Conservation (phyloP, 2,113 vertebrate genomes). For the Macroglossus sobrinus region DNA sequence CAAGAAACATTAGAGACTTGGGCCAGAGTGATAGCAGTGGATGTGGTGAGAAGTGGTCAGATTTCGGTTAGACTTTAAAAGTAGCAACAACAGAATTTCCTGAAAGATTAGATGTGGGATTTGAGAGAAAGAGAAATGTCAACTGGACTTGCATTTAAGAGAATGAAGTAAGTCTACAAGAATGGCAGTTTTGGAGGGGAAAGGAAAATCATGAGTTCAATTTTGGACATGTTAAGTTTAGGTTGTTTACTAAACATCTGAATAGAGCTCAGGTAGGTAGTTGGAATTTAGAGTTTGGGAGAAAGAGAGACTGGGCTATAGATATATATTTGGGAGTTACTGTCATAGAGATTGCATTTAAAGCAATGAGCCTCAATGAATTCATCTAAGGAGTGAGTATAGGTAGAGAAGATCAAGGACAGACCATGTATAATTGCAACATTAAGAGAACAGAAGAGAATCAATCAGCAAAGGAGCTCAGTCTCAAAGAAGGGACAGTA, state of each 20-base stretch:
- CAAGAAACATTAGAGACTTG: neutral
- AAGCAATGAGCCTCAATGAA: neutral
- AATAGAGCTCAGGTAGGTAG: neutral
- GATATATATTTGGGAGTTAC: neutral
- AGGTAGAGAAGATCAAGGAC: neutral
- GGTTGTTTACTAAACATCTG: neutral
- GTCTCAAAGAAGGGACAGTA: neutral
- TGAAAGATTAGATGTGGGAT: neutral
- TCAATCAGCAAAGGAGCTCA: neutral
- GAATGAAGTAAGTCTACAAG: neutral
- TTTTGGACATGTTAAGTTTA: neutral
- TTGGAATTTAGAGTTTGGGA: neutral
- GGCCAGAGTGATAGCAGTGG: neutral
- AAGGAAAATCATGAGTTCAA: neutral
- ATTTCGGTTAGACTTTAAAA: neutral
- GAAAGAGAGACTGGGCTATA: neutral
- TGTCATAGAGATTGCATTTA: neutral
- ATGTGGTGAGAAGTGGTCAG: neutral
- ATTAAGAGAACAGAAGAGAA: neutral
- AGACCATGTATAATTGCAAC: neutral
- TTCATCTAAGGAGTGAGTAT: neutral
- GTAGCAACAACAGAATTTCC: neutral
- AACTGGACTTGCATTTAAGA: neutral
- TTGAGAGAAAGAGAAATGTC: neutral
- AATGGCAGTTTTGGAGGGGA: neutral